Evolutionary conservation across 2,888 invertebrate genomes (phyloP).

Genomic region (Sinohyriopsis cumingii): DNA sequence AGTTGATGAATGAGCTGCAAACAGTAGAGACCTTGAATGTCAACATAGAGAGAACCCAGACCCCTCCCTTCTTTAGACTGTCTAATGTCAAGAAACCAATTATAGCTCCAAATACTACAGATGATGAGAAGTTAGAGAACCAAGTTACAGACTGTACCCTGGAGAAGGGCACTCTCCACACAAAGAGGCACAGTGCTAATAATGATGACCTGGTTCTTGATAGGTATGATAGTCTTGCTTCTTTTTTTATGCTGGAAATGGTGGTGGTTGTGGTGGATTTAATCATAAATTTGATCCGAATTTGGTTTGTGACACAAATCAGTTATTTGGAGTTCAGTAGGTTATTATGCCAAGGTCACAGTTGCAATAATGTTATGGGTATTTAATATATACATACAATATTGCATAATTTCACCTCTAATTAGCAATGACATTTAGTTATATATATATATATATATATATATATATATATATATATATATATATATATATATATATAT

Average conservation of each 20-base stretch:
- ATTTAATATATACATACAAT: no score
- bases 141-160: constrained; percentile 78
- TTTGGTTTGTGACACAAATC: no score
- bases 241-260: not conserved
- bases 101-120: constrained; percentile 65
- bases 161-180: constrained; percentile 93
- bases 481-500: no score
- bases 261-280: not conserved
- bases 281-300: not conserved
- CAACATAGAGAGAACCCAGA: constrained; percentile 96
- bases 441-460: no score
- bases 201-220: constrained; percentile 62
- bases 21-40: constrained; percentile 97
- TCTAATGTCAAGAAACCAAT: constrained; percentile 75
- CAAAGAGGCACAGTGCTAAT: constrained; percentile 83
- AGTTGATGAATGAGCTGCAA: constrained; percentile 97
- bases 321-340: no score
- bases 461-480: no score
- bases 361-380: no score
- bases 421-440: no score
- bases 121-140: constrained; percentile 73
- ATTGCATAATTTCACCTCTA: no score
- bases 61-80: constrained; percentile 96
- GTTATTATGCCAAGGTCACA: no score
- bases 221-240: constrained; percentile 32